Conservation (phyloP, 2,888 invertebrate genomes). For the Polydrusus tereticollis region DNA sequence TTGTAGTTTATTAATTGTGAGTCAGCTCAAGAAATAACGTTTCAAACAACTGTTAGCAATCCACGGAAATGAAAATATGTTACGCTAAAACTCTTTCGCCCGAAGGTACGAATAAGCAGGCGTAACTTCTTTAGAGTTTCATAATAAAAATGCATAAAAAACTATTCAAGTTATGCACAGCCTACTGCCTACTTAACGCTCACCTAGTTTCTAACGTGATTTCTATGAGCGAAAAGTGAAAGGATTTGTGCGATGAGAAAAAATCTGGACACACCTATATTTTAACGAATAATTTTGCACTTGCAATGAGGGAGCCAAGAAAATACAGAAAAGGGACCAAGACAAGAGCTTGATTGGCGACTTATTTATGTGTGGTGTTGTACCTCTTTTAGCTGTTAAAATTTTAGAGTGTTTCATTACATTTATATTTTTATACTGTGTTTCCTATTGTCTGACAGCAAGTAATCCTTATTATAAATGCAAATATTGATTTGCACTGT, state of each 20-base stretch:
- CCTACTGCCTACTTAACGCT: constrained; percentile 18
- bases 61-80: not conserved
- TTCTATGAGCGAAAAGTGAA: constrained; percentile 28
- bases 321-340: not conserved
- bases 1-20: too few relatives aligned
- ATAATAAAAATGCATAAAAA: constrained; percentile 8
- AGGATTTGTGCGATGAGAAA: constrained; percentile 21
- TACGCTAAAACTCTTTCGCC: not conserved
- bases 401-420: too few relatives aligned
- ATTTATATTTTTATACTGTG: too few relatives aligned
- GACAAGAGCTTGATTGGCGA: not conserved
- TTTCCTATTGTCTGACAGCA: too few relatives aligned
- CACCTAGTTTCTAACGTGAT: constrained; percentile 13
- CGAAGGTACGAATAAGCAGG: constrained; percentile 8
- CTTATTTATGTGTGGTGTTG: too few relatives aligned
- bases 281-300: constrained; percentile 41
- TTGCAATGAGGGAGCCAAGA: constrained; percentile 25
- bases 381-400: too few relatives aligned
- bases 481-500: too few relatives aligned
- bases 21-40: too few relatives aligned
- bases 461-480: too few relatives aligned
- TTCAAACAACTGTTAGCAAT: too few relatives aligned
- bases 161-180: constrained; percentile 17
- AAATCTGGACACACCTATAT: constrained; percentile 36
- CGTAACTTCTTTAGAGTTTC: constrained; percentile 11